Conservation (phyloP, 2,113 vertebrate genomes). For the Microcebus jonahi region DNA sequence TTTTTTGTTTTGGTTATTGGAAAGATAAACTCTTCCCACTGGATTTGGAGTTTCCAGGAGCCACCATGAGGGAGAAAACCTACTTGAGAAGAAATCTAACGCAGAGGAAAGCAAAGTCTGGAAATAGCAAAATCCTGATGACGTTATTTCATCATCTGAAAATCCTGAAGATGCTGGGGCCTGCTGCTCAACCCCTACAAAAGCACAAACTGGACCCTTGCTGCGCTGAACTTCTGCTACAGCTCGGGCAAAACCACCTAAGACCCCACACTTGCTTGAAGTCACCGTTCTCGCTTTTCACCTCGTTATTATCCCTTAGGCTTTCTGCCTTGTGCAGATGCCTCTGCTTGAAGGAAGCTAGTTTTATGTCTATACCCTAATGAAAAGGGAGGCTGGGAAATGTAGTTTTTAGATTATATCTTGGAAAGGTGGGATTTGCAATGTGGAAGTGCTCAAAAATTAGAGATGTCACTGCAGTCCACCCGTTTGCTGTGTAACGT, state of each 20-base stretch:
- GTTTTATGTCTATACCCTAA: background rate
- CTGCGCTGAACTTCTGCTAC: background rate
- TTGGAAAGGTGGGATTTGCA: background rate
- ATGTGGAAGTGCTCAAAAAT: background rate
- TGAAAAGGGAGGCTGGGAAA: background rate
- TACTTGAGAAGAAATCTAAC: background rate
- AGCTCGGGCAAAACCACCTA: background rate
- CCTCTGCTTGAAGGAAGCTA: background rate
- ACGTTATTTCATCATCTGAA: background rate
- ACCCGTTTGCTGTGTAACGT: background rate
- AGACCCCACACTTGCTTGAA: background rate
- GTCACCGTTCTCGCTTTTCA: too few species aligned
- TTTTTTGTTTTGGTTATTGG: background rate
- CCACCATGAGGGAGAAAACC: background rate
- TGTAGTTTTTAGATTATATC: background rate
- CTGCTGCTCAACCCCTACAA: background rate
- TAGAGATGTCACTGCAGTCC: background rate
- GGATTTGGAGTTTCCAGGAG: background rate
- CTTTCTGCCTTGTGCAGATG: background rate
- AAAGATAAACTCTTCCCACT: background rate
- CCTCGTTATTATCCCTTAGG: background rate
- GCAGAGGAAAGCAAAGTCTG: background rate
- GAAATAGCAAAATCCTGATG: background rate
- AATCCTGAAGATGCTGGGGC: background rate
- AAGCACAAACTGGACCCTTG: background rate